Base-by-base conservation (phyloP, 2,888 invertebrate genomes). In the Cerceris rybyensis region DNA sequence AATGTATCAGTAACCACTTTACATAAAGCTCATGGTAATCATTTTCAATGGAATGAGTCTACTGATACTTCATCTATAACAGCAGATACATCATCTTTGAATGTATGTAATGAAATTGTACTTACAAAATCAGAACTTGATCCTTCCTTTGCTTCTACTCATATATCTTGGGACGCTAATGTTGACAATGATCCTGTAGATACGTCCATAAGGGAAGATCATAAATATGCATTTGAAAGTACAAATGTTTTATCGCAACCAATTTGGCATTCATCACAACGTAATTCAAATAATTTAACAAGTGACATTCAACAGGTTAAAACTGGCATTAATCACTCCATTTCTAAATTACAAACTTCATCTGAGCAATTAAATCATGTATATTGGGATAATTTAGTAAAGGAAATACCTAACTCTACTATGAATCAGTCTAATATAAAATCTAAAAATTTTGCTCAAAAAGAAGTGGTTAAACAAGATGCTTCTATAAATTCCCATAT, bases 41-140 rank as follows among this genome's bases (percentile, higher is more conserved):
- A 86, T 49, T 41, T 82, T 43, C 82, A 76, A 1, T 86, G 84
- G 84, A 76, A 52, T 6, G 7, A 72, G 5, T 58, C 75, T 6
- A n/a, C 28, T 0, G 71, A 80, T 39, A 74, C 61, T 72, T 59
- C 69, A 8, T 52, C 65, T n/a, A 13, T 46, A 0, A 46, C 50
- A 6, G 17, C 67, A n/a, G 66, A 77, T 43, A 58, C 46, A 9
- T 59, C 63, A 6, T 79, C 66, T 41, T 66, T 74, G 17, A 64
- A 63, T n/a, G 55, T 49, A 7, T 61, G 64, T 17, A 75, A 70
- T 16, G 78, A 77, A 70, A 65, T 75, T 39, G 64, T 68, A 55
- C 41, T 63, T 7, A 13, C 64, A 17, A 75, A 70, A 7, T 39
- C 80, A 7, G 74, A 80, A 11, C 13, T 50, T 2, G 77, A 82